These are phyloP conservation scores for Ganaspis brasiliensis DNA, from an alignment of 2,888 invertebrate species.

Conservation along the genomic window DNA sequence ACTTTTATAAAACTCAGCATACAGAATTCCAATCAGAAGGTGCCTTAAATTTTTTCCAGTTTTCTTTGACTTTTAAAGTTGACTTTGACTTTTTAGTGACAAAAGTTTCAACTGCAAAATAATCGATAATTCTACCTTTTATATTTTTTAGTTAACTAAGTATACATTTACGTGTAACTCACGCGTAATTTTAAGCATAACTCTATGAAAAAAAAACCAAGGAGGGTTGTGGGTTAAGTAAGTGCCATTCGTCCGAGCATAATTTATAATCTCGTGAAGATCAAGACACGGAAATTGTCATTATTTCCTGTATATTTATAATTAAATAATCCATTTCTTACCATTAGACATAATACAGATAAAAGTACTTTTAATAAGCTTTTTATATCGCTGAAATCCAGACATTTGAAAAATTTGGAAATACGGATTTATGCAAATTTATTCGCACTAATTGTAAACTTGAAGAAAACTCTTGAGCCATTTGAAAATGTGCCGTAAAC, in stretches of 20 bases:
- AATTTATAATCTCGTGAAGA: conserved; percentile 16
- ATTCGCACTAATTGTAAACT: not conserved
- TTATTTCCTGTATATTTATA: conserved; percentile 11
- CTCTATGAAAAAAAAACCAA: not conserved
- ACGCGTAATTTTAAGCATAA: conserved; percentile 28
- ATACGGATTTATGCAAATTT: not conserved
- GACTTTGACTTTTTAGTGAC: not conserved
- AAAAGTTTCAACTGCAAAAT: conserved; percentile 2
- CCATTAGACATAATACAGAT: not conserved
- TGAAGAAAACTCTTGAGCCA: too few species aligned
- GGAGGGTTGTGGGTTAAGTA: conserved; percentile 46
- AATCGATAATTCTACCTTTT: not conserved
- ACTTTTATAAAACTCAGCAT: not conserved
- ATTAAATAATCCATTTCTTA: not conserved
- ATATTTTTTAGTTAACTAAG: not conserved
- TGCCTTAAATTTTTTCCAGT: conserved; percentile 7
- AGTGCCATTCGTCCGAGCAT: conserved; percentile 25
- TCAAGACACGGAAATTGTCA: not conserved
- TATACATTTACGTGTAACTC: conserved; percentile 18
- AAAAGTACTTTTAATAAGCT: not conserved
- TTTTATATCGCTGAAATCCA: not conserved
- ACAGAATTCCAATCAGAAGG: conserved; percentile 7
- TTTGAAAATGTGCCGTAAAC: too few species aligned
- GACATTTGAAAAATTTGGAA: not conserved
- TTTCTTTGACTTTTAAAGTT: not conserved